Evolutionary conservation across 2,113 vertebrate species (phyloP), one percentile per base, ranked within the genome.

Genomic region (Arothron firmamentum): DNA sequence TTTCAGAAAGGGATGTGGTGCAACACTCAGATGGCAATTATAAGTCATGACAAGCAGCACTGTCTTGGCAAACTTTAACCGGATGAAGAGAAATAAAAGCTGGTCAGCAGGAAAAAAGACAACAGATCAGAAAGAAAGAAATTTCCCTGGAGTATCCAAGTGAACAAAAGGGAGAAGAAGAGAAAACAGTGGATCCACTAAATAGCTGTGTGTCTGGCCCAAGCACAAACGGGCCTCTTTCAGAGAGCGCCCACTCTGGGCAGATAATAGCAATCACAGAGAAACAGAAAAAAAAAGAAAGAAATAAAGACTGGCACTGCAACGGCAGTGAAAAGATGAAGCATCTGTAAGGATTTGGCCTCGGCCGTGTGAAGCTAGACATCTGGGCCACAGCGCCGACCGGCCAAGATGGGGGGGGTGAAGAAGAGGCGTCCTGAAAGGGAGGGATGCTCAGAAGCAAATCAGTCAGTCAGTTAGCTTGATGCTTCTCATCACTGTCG

Each of bases 101-200:
- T 71, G 86, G 80, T 85, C 73, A 85, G 75, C 62, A 52, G 73
- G 71, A 85, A 68, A 75, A 67, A 75, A 76, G 70, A 60, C 56
- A 58, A 58, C 53, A 86, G 82, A 81, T 86, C 77, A 81, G 74
- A 82, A 69, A 47, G 34, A 67, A 67, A 47, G 67, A 89, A 63
- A 89, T 89, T 86, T 90, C 88, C 86, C 87, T 23, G 4, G 82
- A 79, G 87, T 67, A 70, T 81, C 86, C 60, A 73, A 74, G 70
- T 42, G 56, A 77, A 84, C 84, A 72, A 81, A 77, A 78, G 67
- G 69, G 67, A 76, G 67, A 69, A 71, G 77, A 72, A 81, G 73
- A 52, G 73, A 68, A 87, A 84, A 88, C 59, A 85, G 76, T 70
- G 56, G 56, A 77, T 72, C 74, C 75, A 68, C 79, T 86, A 85